Evolutionary conservation across 2,113 vertebrate genomes (phyloP).

Genomic region (Halcyon malimbica): DNA sequence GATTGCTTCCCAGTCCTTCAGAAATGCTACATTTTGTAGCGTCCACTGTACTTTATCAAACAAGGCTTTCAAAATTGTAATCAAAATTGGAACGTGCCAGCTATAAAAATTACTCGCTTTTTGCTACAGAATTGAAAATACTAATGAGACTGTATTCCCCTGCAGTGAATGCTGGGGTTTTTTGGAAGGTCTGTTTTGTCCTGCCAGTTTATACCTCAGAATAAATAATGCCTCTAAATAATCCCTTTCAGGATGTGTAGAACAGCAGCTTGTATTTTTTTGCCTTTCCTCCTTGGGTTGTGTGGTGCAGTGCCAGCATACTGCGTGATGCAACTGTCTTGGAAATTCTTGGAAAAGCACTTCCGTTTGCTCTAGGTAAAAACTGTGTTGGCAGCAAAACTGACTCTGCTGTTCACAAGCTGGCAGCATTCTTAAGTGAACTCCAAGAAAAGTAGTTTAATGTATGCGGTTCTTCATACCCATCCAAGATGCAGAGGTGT

Average conservation of each 20-base stretch:
- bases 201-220: not conserved
- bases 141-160: not conserved
- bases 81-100: not conserved
- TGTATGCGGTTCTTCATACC: not conserved
- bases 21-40: not conserved
- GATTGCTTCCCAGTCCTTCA: not conserved
- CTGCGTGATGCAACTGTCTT: constrained; percentile 38
- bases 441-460: constrained; percentile 37
- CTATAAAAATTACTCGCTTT: not conserved
- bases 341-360: constrained; percentile 75
- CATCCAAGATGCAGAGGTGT: constrained; percentile 29
- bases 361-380: constrained; percentile 74
- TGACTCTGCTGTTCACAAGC: constrained; percentile 63
- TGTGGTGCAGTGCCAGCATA: constrained; percentile 31
- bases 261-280: constrained; percentile 3
- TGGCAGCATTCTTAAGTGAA: constrained; percentile 59
- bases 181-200: not conserved
- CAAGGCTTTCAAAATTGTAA: not conserved
- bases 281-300: not conserved
- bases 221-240: not conserved
- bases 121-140: not conserved
- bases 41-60: not conserved
- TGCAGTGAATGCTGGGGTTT: not conserved
- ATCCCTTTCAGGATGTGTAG: not conserved
- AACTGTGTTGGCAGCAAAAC: constrained; percentile 62